phyloP scores from a whole-genome alignment of 1,140 invertebrate genomes.

The Coenobita brevimanus region DNA sequence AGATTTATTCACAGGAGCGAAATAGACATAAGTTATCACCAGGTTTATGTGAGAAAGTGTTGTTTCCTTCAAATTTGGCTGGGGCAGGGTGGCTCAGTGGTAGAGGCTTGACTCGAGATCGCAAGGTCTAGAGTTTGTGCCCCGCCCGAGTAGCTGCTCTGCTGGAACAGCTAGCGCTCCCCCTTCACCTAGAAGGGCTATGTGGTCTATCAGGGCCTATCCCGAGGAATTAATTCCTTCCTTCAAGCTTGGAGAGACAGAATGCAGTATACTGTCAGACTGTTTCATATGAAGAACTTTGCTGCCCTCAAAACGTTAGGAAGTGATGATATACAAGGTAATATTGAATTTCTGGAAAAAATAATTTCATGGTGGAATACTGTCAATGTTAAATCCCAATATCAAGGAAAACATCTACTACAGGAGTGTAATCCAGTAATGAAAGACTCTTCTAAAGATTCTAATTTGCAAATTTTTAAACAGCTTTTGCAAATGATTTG shows the following conservation, averaged over 20 bases:
- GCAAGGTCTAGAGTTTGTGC: no score
- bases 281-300: not conserved
- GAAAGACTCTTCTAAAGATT: constrained; percentile 28
- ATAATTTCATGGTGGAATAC: not conserved
- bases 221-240: no score
- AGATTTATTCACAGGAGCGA: no score
- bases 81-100: no score
- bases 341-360: no score
- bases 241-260: constrained; percentile 5
- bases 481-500: no score
- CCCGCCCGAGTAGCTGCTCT: no score
- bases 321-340: not conserved
- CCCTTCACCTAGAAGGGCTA: no score
- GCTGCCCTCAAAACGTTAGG: not conserved
- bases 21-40: constrained; percentile 10
- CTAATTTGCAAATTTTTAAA: constrained; percentile 10
- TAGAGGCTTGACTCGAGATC: no score
- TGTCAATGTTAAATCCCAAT: constrained; percentile 5
- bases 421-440: constrained; percentile 6
- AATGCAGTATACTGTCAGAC: not conserved
- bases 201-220: no score
- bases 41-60: constrained; percentile 18
- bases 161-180: no score
- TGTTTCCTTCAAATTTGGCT: constrained; percentile 24
- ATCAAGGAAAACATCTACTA: not conserved